phyloP scores from a whole-genome alignment of 2,113 vertebrate species.

The Dunckerocampus dactyliophorus region DNA sequence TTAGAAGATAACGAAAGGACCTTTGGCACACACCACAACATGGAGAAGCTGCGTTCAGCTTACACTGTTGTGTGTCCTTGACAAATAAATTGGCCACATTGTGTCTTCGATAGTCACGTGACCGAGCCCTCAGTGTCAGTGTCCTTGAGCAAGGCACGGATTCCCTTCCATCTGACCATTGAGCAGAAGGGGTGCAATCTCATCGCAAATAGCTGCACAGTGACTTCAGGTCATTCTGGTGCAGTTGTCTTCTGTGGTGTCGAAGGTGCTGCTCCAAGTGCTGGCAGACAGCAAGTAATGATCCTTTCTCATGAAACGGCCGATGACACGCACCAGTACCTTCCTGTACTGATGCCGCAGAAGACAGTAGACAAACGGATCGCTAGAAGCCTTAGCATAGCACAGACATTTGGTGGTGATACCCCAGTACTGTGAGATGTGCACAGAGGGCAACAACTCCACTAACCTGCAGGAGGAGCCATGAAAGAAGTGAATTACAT shows the following conservation, averaged over 20 bases:
- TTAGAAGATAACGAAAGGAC: slow-evolving; percentile 9
- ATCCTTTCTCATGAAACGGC: slow-evolving; percentile 67
- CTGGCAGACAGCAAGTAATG: slow-evolving; percentile 65
- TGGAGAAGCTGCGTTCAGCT: slow-evolving; percentile 1
- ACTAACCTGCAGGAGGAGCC: slow-evolving; percentile 72
- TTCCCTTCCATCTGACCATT: slow-evolving; percentile 14
- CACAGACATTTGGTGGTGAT: slow-evolving; percentile 75
- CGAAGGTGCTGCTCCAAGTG: slow-evolving; percentile 68
- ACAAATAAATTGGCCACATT: slow-evolving; percentile 4
- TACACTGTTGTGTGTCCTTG: slow-evolving; percentile 16
- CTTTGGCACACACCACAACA: slow-evolving; percentile 16
- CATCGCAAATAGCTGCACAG: neutral
- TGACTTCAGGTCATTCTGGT: slow-evolving; percentile 57
- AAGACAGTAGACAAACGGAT: slow-evolving; percentile 77
- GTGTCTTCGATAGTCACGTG: slow-evolving; percentile 3
- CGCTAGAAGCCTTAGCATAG: slow-evolving; percentile 76
- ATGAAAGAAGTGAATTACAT: neutral
- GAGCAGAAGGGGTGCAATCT: slow-evolving; percentile 1
- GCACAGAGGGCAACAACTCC: slow-evolving; percentile 73
- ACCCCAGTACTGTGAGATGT: slow-evolving; percentile 74
- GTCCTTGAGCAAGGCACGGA: slow-evolving; percentile 25
- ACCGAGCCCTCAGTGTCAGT: neutral
- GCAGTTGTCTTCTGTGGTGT: slow-evolving; percentile 67
- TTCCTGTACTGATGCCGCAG: slow-evolving; percentile 77
- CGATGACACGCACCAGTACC: slow-evolving; percentile 70